Percentiles rank a stretch among this genome's conserved stretches.
Conservation (phyloP, 37 sponge, comb jelly and placozoan genomes). For the Corticium candelabrum region DNA sequence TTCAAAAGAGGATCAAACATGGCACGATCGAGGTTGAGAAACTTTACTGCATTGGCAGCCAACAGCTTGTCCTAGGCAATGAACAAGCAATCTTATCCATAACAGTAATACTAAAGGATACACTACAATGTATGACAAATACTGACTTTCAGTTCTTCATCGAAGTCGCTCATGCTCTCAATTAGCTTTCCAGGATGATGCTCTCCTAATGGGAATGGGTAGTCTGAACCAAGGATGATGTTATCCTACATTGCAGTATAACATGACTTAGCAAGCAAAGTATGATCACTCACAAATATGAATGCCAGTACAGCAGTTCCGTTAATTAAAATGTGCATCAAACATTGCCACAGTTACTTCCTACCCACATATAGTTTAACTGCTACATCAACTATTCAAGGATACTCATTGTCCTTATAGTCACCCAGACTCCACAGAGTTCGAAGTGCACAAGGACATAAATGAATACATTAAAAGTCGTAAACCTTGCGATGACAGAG, state of each 20-base stretch:
- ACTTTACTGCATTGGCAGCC: slow-evolving; percentile 53
- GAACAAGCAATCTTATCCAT: not conserved
- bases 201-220: slow-evolving; percentile 88
- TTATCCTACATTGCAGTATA: no score
- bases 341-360: not conserved
- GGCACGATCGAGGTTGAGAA: slow-evolving; percentile 46
- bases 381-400: no score
- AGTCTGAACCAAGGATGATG: slow-evolving; percentile 75
- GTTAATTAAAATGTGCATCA: not conserved
- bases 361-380: no score
- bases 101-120: not conserved
- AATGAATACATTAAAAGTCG: no score
- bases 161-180: slow-evolving; percentile 46
- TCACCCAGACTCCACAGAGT: no score
- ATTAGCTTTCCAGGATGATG: slow-evolving; percentile 84
- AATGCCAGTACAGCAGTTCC: not conserved
- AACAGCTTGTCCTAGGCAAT: slow-evolving; percentile 66
- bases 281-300: not conserved
- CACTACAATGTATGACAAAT: not conserved
- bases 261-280: not conserved
- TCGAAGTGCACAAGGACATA: no score
- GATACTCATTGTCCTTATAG: no score
- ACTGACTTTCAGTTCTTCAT: slow-evolving; percentile 38
- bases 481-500: no score
- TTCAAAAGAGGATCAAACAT: not conserved